Evolutionary conservation across 2,113 vertebrate species (phyloP).

Genomic region (Gopherus flavomarginatus): DNA sequence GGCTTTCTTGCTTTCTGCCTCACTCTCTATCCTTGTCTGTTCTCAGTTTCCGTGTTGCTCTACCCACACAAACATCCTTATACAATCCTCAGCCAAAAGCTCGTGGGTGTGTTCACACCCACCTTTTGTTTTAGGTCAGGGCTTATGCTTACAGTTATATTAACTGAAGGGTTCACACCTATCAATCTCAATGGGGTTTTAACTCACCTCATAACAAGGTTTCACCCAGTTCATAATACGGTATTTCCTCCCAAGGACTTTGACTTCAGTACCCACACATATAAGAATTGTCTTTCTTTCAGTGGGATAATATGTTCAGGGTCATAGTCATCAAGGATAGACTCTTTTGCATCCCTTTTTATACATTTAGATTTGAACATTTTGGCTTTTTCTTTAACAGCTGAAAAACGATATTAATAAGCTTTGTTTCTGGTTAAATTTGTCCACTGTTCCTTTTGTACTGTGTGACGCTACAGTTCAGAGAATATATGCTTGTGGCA

Average conservation of each 20-base stretch:
- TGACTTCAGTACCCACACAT: background rate
- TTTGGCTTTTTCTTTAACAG: background rate
- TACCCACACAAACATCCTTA: background rate
- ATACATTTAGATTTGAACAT: background rate
- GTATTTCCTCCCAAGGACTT: background rate
- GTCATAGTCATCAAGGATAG: background rate
- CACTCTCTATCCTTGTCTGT: background rate
- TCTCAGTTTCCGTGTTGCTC: background rate
- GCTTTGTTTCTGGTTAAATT: background rate
- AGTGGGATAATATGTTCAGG: background rate
- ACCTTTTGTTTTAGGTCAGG: background rate
- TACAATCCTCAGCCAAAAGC: background rate
- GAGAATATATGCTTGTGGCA: constrained; percentile 4
- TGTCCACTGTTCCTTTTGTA: constrained; percentile 18
- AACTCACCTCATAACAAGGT: background rate
- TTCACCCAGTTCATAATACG: background rate
- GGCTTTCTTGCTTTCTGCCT: background rate
- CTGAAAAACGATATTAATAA: background rate
- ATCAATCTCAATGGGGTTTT: background rate
- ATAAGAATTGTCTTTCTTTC: background rate
- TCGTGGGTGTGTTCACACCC: background rate
- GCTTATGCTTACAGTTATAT: background rate
- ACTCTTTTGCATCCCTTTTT: background rate
- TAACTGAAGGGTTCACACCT: background rate
- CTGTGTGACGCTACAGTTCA: background rate